Percentiles rank a stretch among this genome's conserved stretches.
Conservation (phyloP, 2,888 invertebrate species). For the Hylaea fasciaria region DNA sequence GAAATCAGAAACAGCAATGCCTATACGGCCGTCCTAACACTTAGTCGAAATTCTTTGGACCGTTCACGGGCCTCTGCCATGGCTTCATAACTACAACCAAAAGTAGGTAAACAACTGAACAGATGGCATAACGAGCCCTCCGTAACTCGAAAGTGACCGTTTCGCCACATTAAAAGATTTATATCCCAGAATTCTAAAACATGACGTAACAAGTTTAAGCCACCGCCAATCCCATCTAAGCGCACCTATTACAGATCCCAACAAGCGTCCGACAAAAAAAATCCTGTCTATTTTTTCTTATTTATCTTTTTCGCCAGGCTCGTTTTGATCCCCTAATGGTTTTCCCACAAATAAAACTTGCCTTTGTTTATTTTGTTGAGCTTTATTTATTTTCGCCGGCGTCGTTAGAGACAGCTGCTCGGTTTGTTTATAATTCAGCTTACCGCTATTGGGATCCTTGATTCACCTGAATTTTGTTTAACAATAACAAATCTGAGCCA, state of each 20-base stretch:
- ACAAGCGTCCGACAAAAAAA: conserved; percentile 50
- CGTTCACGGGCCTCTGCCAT: too few species aligned
- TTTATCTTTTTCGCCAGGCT: conserved; percentile 65
- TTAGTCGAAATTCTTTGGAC: too few species aligned
- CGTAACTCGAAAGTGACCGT: background rate
- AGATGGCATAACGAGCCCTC: background rate
- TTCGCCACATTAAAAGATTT: conserved; percentile 21
- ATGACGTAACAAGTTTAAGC: conserved; percentile 37
- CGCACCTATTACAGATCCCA: conserved; percentile 44
- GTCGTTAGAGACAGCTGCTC: conserved; percentile 71
- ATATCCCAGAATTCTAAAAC: conserved; percentile 19
- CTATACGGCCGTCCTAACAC: too few species aligned
- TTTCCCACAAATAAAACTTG: conserved; percentile 75
- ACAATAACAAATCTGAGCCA: conserved; percentile 46
- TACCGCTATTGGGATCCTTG: conserved; percentile 62
- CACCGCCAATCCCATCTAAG: conserved; percentile 36
- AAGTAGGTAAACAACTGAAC: too few species aligned
- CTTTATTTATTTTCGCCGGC: conserved; percentile 72
- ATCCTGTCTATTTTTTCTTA: conserved; percentile 57
- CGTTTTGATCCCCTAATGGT: conserved; percentile 73
- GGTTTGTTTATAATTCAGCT: conserved; percentile 73
- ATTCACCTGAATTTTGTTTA: conserved; percentile 60
- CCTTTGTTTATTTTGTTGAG: conserved; percentile 71
- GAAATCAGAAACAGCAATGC: too few species aligned
- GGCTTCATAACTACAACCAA: too few species aligned